Evolutionary conservation across 2,888 invertebrate genomes (phyloP), one percentile per base, ranked within the genome.

Genomic region (Dexiosoma caninum): DNA sequence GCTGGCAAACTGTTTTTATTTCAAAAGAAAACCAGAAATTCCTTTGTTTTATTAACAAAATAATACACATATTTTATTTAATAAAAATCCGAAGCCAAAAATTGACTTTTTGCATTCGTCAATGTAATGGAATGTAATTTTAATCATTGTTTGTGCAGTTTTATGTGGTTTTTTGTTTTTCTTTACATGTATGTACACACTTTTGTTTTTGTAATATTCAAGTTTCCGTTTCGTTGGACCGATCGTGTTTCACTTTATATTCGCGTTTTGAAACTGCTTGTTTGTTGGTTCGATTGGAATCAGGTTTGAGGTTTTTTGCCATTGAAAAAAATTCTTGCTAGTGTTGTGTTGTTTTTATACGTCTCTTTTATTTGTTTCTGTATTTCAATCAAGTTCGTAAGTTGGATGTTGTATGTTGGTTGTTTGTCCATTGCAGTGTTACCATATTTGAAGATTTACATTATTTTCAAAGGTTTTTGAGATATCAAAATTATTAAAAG

Each of bases 71-170:
- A n/a, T 72, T 53, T 57, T 12, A 14, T 30, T 9, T 27, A 27
- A 27, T 27, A 6, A 27, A 19, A 40, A n/a, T 37, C 6, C 9
- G 19, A 40, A 32, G 49, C 53, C 6, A 6, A 27, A 69, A 55
- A 57, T 57, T 64, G 35, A 60, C 46, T 70, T 80, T 19, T 72
- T 53, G 23, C 53, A 71, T 72, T 72, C 67, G 62, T 77, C 57
- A 77, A 77, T 81, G 77, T 69, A 81, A 72, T 77, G 81, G 77
- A 81, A 81, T 81, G 77, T 69, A 62, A 55, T 49, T 66, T 59
- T n/a, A n/a, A n/a, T n/a, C n/a, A n/a, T n/a, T n/a, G n/a, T 66
- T 66, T 66, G 37, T 69, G 60, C 55, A 64, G 35, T 60, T 66
- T 70, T 71, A 32, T 71, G 30, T 55, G 30, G 53, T 60, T 72